Conservation (phyloP, 2,113 vertebrate species). For the Callaeas wilsoni region DNA sequence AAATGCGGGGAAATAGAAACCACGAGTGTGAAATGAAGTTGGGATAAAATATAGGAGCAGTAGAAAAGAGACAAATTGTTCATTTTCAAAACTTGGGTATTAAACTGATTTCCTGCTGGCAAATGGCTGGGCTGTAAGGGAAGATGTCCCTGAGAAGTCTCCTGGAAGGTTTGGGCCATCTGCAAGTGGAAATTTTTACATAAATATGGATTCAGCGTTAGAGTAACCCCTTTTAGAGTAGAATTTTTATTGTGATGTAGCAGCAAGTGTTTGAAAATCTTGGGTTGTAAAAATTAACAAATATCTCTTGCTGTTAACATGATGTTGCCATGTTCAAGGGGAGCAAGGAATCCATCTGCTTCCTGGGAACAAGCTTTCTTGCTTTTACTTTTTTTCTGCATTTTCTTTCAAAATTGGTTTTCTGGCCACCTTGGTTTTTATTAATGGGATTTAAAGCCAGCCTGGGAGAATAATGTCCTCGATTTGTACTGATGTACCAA, state of each 20-base stretch:
- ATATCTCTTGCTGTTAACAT: background rate
- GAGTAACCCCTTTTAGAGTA: background rate
- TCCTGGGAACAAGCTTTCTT: background rate
- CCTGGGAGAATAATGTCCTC: background rate
- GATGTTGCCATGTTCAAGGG: background rate
- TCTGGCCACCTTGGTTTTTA: background rate
- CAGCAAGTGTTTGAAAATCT: background rate
- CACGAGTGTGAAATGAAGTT: rapidly evolving
- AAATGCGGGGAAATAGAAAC: background rate
- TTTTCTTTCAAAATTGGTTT: background rate
- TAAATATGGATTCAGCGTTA: background rate
- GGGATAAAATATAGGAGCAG: background rate
- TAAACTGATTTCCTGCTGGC: background rate
- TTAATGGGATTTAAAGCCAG: background rate
- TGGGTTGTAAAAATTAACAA: background rate
- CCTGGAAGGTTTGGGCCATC: background rate
- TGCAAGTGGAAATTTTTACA: background rate
- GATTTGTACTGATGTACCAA: background rate
- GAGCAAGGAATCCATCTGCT: background rate
- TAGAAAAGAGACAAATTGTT: background rate
- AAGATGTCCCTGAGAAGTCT: background rate
- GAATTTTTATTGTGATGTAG: background rate
- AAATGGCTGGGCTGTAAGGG: background rate
- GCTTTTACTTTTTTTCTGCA: background rate
- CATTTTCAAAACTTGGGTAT: background rate